Evolutionary conservation across 2,797 vertebrate species (phyloP).

Genomic region (Megaceryle alcyon): DNA sequence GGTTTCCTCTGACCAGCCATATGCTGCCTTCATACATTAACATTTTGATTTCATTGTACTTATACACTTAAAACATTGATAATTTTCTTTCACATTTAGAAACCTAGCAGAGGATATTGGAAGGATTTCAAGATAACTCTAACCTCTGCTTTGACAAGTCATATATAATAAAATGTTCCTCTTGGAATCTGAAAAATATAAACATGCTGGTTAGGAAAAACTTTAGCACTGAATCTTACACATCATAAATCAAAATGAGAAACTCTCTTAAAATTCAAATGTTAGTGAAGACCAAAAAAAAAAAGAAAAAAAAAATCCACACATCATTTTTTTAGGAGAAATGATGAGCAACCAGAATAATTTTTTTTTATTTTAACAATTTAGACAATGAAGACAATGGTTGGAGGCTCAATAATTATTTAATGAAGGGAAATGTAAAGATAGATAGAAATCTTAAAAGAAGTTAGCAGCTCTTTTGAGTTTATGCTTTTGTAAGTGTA

Average conservation of each 20-base stretch:
- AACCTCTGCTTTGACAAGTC: slow-evolving; percentile 5
- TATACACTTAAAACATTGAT: neutral
- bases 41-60: neutral
- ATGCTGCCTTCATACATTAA: neutral
- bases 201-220: neutral
- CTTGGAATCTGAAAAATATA: neutral
- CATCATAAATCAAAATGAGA: slow-evolving; percentile 40
- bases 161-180: neutral
- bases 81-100: slow-evolving; percentile 2
- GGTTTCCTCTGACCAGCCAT: neutral
- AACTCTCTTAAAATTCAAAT: slow-evolving; percentile 49
- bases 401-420: neutral
- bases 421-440: slow-evolving; percentile 8
- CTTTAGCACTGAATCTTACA: neutral
- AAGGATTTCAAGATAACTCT: neutral
- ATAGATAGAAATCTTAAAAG: neutral
- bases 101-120: neutral
- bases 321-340: neutral
- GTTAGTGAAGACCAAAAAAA: neutral
- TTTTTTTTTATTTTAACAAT: neutral
- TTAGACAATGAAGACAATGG: neutral
- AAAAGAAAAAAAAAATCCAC: neutral
- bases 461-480: neutral
- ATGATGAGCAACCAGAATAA: neutral
- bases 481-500: neutral